Base-by-base conservation (phyloP, 2,113 vertebrate species). In the Eira barbara region DNA sequence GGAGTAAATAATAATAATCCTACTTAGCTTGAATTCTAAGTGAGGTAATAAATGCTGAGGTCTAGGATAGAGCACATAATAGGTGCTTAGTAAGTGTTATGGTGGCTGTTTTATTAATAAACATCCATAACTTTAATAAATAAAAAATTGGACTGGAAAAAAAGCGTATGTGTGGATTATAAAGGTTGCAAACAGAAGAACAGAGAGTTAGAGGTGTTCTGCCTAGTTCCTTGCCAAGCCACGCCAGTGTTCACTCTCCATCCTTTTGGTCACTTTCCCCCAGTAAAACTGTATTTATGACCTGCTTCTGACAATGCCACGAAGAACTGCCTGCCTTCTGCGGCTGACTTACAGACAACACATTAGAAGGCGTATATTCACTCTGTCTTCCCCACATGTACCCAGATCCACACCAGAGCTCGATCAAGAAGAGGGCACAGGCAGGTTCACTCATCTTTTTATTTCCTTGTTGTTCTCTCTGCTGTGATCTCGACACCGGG, bases 381-480 rank as follows among this genome's bases (percentile, higher is more conserved):
- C 89, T 93, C 95, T 97, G 89, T 97, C 97, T 98, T 98, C 94
- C 98, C 97, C 95, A 91, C 0, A 18, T 78, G 91, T 95, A 83
- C 97, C 98, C 98, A 95, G 98, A 98, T 98, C 97, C 93, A 90
- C 47, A 81, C 96, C 94, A 96, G 93, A 47, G 39, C 74, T 90
- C 59, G 23, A 96, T 98, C 98, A 98, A 98, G 92, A 98, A 98
- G 98, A 98, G 65, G 94, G 86, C 79, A 76, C 15, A 97, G 97
- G 97, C 96, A 98, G 98, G 83, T 97, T 98, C 98, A 98, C 98
- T 98, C 94, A 89, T 98, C 98, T 97, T 98, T 98, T 98, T 98
- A 98, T 98, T 98, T 98, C 89, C 97, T 97, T 96, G 23, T 97
- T 97, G 95, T 97, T 97, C 96, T 97, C 89, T 98, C 76, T 82